Base-by-base conservation (phyloP, 2,888 invertebrate genomes). In the Netelia melanura region DNA sequence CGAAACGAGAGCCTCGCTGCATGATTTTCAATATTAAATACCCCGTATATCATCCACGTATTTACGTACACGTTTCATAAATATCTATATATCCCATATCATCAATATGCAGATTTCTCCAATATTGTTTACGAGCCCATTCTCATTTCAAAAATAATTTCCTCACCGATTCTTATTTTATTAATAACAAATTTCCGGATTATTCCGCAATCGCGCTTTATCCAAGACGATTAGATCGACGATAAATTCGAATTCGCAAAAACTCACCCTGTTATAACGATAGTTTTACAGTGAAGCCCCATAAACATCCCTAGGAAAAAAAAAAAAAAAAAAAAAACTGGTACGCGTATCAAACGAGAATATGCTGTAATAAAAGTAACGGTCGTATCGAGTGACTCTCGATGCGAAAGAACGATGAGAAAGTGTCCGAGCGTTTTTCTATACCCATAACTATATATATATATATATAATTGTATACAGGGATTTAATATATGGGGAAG, bases 1-100 rank as follows among this genome's bases (percentile, higher is more conserved):
- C 80, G 85, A 85, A 85, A 83, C 83, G 85, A 77, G 82, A 85
- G 82, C 76, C 85, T 77, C 85, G 72, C 30, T 78, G 79, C 74
- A 86, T 83, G 80, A 85, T 81, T 86, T 81, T 67, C 70, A 81
- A 84, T 83, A 56, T 67, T 43, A 72, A 56, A 58, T 65, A 58
- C 21, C 38, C 8, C n/a, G n/a, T 65, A 30, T 38, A 38, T 38
- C 14, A 65, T 23, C 9, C 58, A 58, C n/a, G 10, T 43, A 65
- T 48, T 10, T 48, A 48, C 48, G 14, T n/a, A 38, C 30, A 65
- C 43, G 17, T 1, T 65, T 14, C 17, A 65, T 38, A 65, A 43
- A 61, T 58, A 62, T 48, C 8, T 14, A 64, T 64, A 43, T n/a
- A 64, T 64, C n/a, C n/a, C 3, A 64, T 23, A 21, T n/a, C 21